These are phyloP conservation scores for Oreochromis spilurus DNA, from an alignment of 2,113 vertebrate genomes.

Conservation along the genomic window DNA sequence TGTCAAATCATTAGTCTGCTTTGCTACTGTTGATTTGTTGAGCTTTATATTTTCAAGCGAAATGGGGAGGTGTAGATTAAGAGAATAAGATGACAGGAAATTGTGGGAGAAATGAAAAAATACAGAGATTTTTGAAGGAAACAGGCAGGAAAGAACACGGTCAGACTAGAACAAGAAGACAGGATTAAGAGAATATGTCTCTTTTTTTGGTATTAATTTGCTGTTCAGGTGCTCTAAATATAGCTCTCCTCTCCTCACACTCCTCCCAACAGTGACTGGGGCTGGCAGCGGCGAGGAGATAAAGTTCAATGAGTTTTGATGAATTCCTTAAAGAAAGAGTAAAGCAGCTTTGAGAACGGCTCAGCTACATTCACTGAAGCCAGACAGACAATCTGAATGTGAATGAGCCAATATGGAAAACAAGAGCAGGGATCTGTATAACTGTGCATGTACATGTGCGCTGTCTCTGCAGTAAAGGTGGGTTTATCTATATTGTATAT, in stretches of 20 bases:
- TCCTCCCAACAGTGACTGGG: slow-evolving; percentile 31
- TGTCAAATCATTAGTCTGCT: not conserved
- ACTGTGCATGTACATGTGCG: not conserved
- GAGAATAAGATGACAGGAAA: not conserved
- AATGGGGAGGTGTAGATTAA: not conserved
- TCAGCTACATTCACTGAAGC: slow-evolving; percentile 28
- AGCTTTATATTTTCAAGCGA: not conserved
- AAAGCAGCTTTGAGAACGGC: slow-evolving; percentile 40
- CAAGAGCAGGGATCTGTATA: not conserved
- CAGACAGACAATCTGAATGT: slow-evolving; percentile 35
- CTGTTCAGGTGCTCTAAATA: slow-evolving; percentile 57
- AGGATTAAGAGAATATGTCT: slow-evolving; percentile 22
- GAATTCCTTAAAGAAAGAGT: slow-evolving; percentile 49
- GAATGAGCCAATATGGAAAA: slow-evolving; percentile 10
- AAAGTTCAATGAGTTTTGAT: slow-evolving; percentile 62
- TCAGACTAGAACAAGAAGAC: not conserved
- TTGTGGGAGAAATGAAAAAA: not conserved
- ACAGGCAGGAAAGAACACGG: not conserved
- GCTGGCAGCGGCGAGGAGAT: slow-evolving; percentile 24
- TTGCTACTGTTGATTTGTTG: not conserved
- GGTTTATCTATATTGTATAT: not conserved
- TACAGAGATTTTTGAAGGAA: not conserved
- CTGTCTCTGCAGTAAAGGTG: not conserved
- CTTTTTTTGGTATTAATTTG: slow-evolving; percentile 13
- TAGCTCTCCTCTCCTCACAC: slow-evolving; percentile 41